Evolutionary conservation across 2,888 invertebrate species (phyloP), one percentile per base, ranked within the genome.

Genomic region (Theristus sp.): DNA sequence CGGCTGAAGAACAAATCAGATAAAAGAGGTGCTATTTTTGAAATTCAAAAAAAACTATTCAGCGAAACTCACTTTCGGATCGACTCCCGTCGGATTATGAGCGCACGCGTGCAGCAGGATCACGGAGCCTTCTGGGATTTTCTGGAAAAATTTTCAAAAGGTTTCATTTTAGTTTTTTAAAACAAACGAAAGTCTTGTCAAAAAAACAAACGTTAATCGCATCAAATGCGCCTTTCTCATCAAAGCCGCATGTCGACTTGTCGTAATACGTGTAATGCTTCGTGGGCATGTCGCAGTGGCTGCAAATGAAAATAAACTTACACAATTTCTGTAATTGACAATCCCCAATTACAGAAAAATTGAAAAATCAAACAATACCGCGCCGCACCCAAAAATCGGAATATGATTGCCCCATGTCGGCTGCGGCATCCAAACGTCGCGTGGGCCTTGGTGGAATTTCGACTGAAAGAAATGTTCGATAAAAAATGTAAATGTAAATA

Each of bases 321-420:
- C n/a, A n/a, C n/a, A n/a, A n/a, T n/a, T n/a, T n/a, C n/a, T n/a
- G n/a, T n/a, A n/a, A n/a, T n/a, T n/a, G n/a, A n/a, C n/a, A n/a
- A n/a, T n/a, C n/a, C n/a, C n/a, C n/a, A n/a, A n/a, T n/a, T n/a
- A n/a, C n/a, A n/a, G n/a, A n/a, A n/a, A n/a, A n/a, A n/a, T n/a
- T 49, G 49, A 49, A 49, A 49, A 49, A 49, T n/a, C n/a, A n/a
- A n/a, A n/a, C n/a, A n/a, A 38, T 6, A 38, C 17, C 10, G 38
- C 17, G 38, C 67, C 71, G 70, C 69, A 78, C 79, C 86, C 90
- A 78, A 94, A 91, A 71, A 98, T 83, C 60, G 93, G 91, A 0
- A 83, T 84, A 75, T 99, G 98, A 77, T 99, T 99, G 59, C 96
- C 96, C 98, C 98, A 99, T 0, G 96, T 85, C 2, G 98, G 98